Conservation (phyloP, 1,140 invertebrate species). For the Drosophila bipectinata region DNA sequence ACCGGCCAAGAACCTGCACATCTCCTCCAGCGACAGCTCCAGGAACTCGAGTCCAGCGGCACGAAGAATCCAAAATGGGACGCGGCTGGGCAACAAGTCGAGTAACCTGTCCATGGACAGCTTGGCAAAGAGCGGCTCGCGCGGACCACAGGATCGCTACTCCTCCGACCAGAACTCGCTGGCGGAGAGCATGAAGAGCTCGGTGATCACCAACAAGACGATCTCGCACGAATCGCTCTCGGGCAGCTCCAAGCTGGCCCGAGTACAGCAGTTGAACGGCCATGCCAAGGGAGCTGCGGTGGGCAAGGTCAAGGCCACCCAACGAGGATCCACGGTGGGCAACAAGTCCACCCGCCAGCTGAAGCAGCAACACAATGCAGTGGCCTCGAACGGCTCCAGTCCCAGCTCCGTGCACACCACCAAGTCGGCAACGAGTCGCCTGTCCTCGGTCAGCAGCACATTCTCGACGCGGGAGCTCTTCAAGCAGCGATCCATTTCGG, state of each 20-base stretch:
- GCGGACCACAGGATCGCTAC: constrained; percentile 67
- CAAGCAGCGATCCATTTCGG: constrained; percentile 79
- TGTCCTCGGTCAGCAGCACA: constrained; percentile 75
- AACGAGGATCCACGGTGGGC: constrained; percentile 48
- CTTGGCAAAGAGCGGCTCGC: constrained; percentile 69
- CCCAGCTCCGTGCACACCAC: constrained; percentile 79
- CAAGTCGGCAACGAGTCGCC: constrained; percentile 75
- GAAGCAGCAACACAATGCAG: constrained; percentile 72
- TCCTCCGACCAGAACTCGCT: constrained; percentile 85
- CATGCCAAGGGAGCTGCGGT: constrained; percentile 14
- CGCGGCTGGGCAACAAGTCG: constrained; percentile 83
- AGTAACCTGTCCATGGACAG: constrained; percentile 85
- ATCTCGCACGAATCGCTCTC: constrained; percentile 81
- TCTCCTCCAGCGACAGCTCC: constrained; percentile 84
- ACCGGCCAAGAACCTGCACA: constrained; percentile 71
- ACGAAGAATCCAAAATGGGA: constrained; percentile 83
- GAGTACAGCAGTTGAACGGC: constrained; percentile 65
- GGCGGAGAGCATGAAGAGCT: constrained; percentile 84
- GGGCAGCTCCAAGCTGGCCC: constrained; percentile 56
- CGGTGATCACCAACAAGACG: constrained; percentile 83
- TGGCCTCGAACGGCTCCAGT: constrained; percentile 76
- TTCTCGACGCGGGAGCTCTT: constrained; percentile 73
- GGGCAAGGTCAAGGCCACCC: constrained; percentile 30
- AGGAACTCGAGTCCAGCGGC: constrained; percentile 88
- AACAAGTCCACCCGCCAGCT: constrained; percentile 66